Conservation (phyloP, 92 coral and sea anemone species). For the Paramuricea clavata region DNA sequence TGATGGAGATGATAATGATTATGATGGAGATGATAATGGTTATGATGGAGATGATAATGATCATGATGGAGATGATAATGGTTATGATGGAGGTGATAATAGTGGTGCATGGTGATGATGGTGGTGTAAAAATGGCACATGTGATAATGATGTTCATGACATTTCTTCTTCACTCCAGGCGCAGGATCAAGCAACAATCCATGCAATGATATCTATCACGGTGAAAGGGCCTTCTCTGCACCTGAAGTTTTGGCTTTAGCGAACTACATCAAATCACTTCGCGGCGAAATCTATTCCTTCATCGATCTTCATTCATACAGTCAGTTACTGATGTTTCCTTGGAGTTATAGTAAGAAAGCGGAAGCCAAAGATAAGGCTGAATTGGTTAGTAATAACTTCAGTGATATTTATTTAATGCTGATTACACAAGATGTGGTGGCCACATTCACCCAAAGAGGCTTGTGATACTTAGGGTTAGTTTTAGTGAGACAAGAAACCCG, state of each 20-base stretch:
- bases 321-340: slow-evolving; percentile 83
- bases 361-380: slow-evolving; percentile 62
- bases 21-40: too few relatives aligned
- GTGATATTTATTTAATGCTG: neutral
- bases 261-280: slow-evolving; percentile 63
- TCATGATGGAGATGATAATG: too few relatives aligned
- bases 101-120: too few relatives aligned
- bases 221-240: slow-evolving; percentile 78
- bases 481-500: too few relatives aligned
- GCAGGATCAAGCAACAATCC: slow-evolving; percentile 62
- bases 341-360: slow-evolving; percentile 73
- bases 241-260: slow-evolving; percentile 75
- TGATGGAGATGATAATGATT: too few relatives aligned
- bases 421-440: neutral
- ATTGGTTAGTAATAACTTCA: slow-evolving; percentile 57
- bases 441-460: too few relatives aligned
- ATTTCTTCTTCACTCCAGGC: neutral
- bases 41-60: too few relatives aligned
- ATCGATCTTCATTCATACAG: slow-evolving; percentile 85
- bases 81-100: too few relatives aligned
- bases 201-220: slow-evolving; percentile 78
- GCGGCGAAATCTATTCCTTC: slow-evolving; percentile 58
- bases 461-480: too few relatives aligned
- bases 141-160: neutral
- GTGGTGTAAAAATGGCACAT: too few relatives aligned